A percentile compares a stretch with the other conserved stretches of the same genome.
phyloP scores from a whole-genome alignment of 2,888 invertebrate genomes.

The Lycaena phlaeas region DNA sequence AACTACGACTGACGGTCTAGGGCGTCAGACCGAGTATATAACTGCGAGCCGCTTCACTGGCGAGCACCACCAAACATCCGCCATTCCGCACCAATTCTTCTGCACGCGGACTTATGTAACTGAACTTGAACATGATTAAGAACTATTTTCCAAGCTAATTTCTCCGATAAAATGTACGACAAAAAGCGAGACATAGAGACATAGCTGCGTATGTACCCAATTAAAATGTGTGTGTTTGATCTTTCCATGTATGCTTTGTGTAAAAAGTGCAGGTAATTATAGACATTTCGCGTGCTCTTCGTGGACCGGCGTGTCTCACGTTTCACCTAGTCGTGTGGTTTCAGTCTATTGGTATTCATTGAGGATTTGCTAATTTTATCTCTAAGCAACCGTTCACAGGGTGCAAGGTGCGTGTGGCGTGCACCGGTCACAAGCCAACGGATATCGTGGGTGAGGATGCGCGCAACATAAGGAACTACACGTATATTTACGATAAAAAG shows the following conservation, averaged over 20 bases:
- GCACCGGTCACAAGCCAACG: constrained; percentile 26
- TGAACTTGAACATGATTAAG: constrained; percentile 73
- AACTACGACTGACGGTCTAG: constrained; percentile 57
- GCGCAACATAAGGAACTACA: constrained; percentile 37
- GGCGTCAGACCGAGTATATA: constrained; percentile 64
- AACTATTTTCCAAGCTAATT: constrained; percentile 72
- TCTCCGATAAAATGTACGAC: constrained; percentile 69
- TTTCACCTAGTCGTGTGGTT: constrained; percentile 49
- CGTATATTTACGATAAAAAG: constrained; percentile 36
- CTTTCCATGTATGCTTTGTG: constrained; percentile 34
- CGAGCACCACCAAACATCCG: constrained; percentile 70
- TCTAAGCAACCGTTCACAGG: constrained; percentile 33
- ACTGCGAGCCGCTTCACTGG: constrained; percentile 62
- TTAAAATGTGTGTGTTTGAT: constrained; percentile 34
- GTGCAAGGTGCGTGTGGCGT: constrained; percentile 30
- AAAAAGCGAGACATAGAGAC: constrained; percentile 58
- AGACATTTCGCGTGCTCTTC: constrained; percentile 42
- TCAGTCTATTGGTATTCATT: constrained; percentile 31
- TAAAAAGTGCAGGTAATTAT: constrained; percentile 41
- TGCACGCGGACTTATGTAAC: constrained; percentile 71
- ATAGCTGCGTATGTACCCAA: constrained; percentile 43
- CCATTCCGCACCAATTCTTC: constrained; percentile 73
- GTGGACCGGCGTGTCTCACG: constrained; percentile 40
- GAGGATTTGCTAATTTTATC: constrained; percentile 22
- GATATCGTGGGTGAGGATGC: constrained; percentile 31